A percentile compares a stretch with the other conserved stretches of the same genome.
Conservation (phyloP, 2,113 vertebrate species). For the Oxyura jamaicensis region DNA sequence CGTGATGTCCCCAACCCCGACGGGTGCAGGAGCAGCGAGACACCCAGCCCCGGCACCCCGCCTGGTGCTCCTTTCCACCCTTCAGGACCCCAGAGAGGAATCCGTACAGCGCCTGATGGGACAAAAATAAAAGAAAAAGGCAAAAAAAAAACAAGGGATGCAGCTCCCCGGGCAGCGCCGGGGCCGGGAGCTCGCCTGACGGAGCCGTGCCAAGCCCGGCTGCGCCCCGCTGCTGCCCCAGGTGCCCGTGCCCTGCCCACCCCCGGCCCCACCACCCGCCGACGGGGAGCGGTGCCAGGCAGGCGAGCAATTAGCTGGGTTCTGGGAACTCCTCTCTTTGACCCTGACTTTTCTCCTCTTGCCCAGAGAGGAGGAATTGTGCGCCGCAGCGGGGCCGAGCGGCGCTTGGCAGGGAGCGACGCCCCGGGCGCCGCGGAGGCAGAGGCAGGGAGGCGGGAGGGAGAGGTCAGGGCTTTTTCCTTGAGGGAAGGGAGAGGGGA, state of each 20-base stretch:
- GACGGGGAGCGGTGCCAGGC: conserved; percentile 15
- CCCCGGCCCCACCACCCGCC: not conserved
- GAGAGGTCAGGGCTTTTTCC: conserved; percentile 29
- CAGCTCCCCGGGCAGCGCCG: not conserved
- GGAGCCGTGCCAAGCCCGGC: not conserved
- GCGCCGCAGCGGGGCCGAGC: conserved; percentile 10
- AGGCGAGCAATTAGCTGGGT: conserved; percentile 46
- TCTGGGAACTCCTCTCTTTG: conserved; percentile 40
- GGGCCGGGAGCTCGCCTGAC: not conserved
- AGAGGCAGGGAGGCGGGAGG: not conserved
- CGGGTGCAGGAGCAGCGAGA: not conserved
- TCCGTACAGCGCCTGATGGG: not conserved
- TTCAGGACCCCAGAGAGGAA: not conserved
- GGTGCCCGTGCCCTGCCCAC: not conserved
- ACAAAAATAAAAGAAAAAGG: not conserved
- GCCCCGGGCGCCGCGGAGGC: not conserved
- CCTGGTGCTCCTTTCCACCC: not conserved
- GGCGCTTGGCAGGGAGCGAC: conserved; percentile 40
- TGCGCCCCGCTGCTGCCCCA: not conserved
- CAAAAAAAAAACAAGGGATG: not conserved
- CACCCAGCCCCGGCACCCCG: not conserved
- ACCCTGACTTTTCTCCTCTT: conserved; percentile 51
- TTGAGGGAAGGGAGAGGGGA: not conserved
- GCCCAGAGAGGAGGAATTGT: conserved; percentile 55
- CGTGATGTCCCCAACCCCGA: not conserved